Evolutionary conservation across 2,797 vertebrate genomes (phyloP), one percentile per base, ranked within the genome.

Genomic region (Cossypha dichroa): DNA sequence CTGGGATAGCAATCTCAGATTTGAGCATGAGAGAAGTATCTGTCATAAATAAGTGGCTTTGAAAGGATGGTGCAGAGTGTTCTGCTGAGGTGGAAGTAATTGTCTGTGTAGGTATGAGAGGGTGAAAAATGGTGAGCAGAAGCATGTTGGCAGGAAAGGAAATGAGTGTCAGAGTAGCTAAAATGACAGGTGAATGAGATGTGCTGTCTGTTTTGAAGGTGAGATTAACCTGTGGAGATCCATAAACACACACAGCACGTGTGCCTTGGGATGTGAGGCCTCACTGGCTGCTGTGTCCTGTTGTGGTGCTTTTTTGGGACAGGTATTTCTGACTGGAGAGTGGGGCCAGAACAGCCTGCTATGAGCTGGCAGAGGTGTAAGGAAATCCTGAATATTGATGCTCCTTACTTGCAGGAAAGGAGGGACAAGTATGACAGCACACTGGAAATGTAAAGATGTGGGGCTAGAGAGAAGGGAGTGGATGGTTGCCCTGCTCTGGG

Each of bases 211-310:
- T 22, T 45, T 7, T 1, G 40, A 56, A 11, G 49, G 25, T 14
- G 58, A 17, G 33, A 22, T 43, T 13, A 31, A 75, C 28, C 33
- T 16, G 48, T 22, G 73, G 55, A 46, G 46, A 19, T 36, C 26
- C 6, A 17, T 31, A 40, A 76, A 49, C 17, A 15, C 40, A 25
- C 31, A 15, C 9, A 46, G 7, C 21, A 2, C 0, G 0, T 17
- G 41, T 55, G 22, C 40, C 19, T 34, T 59, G 45, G 3, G 26
- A 1, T 12, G 19, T 10, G 62, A 49, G 31, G 31, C 19, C 62
- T 38, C 8, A 0, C 58, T 55, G 64, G 3, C 38, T 36, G 9
- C 4, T 33, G 29, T 63, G 66, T 70, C 48, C 40, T 21, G 7
- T 0, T 78, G 16, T 7, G 36, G 15, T 63, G 41, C 31, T 40